These are phyloP conservation scores for Lydus trimaculatus DNA, from an alignment of 2,888 invertebrate species.

Conservation along the genomic window DNA sequence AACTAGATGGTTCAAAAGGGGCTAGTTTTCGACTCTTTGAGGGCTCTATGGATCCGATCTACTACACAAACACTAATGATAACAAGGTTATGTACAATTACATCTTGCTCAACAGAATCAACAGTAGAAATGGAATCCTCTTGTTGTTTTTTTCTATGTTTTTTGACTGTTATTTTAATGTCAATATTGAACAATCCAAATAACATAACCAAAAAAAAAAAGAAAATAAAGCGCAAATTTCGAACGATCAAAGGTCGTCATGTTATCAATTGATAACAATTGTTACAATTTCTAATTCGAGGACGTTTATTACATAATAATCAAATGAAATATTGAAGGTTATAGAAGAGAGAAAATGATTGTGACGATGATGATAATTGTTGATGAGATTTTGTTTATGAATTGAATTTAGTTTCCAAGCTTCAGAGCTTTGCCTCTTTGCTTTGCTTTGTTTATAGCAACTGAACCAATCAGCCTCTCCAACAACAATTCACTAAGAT, in stretches of 20 bases:
- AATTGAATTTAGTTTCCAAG: conserved; percentile 12
- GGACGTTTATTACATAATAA: background rate
- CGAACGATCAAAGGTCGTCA: background rate
- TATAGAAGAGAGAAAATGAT: background rate
- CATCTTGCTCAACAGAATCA: conserved; percentile 47
- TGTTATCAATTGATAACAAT: conserved; percentile 6
- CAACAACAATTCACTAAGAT: conserved; percentile 48
- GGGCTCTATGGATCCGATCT: conserved; percentile 36
- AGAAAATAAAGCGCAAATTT: background rate
- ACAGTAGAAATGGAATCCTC: background rate
- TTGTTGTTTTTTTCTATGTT: background rate
- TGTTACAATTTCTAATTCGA: conserved; percentile 5
- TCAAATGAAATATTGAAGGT: background rate
- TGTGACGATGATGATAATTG: background rate
- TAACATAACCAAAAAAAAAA: background rate
- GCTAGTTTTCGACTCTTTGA: conserved; percentile 54
- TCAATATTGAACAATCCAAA: background rate
- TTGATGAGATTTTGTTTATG: background rate
- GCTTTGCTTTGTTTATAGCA: conserved; percentile 49
- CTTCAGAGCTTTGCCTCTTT: conserved; percentile 42
- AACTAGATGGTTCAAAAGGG: conserved; percentile 47
- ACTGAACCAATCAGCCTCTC: conserved; percentile 52
- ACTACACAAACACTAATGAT: conserved; percentile 57
- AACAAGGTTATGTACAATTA: conserved; percentile 62
- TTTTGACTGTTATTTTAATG: conserved; percentile 11